Percentiles rank a stretch among this genome's conserved stretches.
Conservation (phyloP, 2,888 invertebrate genomes). For the Epirrhoe alternata region DNA sequence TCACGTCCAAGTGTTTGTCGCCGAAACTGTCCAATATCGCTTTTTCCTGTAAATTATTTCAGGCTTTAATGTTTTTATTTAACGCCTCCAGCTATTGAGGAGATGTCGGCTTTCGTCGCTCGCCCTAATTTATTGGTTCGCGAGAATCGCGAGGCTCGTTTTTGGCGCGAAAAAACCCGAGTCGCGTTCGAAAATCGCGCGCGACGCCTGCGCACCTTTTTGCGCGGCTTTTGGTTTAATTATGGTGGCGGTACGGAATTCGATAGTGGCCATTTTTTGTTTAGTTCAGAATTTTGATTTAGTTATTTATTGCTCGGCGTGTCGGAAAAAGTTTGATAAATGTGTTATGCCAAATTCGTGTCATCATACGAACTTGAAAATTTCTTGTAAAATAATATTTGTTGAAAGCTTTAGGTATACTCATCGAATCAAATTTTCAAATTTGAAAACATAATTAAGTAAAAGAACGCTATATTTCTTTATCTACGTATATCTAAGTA, state of each 20-base stretch:
- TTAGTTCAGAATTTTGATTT: slow-evolving; percentile 36
- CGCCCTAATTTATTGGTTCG: slow-evolving; percentile 79
- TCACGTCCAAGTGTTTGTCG: slow-evolving; percentile 62
- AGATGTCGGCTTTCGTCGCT: slow-evolving; percentile 80
- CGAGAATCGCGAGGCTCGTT: slow-evolving; percentile 59
- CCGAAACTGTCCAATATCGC: slow-evolving; percentile 76
- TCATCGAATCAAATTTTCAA: background rate
- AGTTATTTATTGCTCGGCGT: slow-evolving; percentile 36
- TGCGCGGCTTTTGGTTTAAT: slow-evolving; percentile 77
- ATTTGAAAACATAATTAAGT: background rate
- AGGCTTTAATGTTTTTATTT: slow-evolving; percentile 84
- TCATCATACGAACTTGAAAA: background rate
- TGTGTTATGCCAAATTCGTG: slow-evolving; percentile 28
- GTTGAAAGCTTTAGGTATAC: background rate
- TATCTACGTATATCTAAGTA: too few species aligned
- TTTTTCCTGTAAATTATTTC: slow-evolving; percentile 80
- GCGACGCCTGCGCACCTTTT: slow-evolving; percentile 67
- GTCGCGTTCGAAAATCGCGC: slow-evolving; percentile 61
- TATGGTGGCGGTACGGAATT: slow-evolving; percentile 68
- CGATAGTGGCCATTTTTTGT: slow-evolving; percentile 39
- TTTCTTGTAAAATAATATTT: background rate
- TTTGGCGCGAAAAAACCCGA: slow-evolving; percentile 76
- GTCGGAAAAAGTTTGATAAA: slow-evolving; percentile 33
- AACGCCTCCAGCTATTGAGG: slow-evolving; percentile 77
- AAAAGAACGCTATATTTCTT: too few species aligned